Base-by-base conservation (phyloP, 2,113 vertebrate genomes). In the Baryphthengus martii region DNA sequence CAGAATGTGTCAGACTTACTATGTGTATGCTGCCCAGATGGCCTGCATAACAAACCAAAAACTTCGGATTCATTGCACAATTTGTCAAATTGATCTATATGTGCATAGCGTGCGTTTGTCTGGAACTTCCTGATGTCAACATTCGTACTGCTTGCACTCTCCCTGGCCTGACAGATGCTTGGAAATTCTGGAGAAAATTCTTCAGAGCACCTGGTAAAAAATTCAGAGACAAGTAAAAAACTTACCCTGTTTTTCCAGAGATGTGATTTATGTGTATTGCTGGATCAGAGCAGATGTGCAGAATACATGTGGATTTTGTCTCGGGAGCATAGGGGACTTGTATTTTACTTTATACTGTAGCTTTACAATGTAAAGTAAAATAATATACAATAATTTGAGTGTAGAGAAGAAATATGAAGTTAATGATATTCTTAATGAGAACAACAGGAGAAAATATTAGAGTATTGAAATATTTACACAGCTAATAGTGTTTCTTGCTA, bases 1-100 rank as follows among this genome's bases (percentile, higher is more conserved):
- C 90, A 95, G 88, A 96, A 97, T 93, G 95, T 97, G 96, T 95
- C 88, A 97, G 96, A 97, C 96, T 94, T 93, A 25, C 88, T 96
- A 6, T 65, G 82, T 94, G 92, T 93, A 7, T 95, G 95, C 94
- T 97, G 92, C 88, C 96, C 96, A 96, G 96, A 97, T 97, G 96
- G 96, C 90, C 96, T 90, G 96, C 95, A 93, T 94, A 96, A 95
- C 90, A 90, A 94, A 96, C 78, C 75, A 53, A 94, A 94, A 96
- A 63, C 35, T 95, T 95, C 95, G 95, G 88, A 94, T 77, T 62
- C 86, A 35, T 80, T 86, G 85, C 90, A 50, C 63, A 77, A 18
- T 93, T 96, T 96, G 90, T 96, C 95, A 96, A 65, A 88, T 47
- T 88, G 88, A 94, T 95, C 75, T 95, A 37, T 93, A 42, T 91